Evolutionary conservation across 2,797 vertebrate species (phyloP), one percentile per base, ranked within the genome.

Genomic region (Tragelaphus oryx): DNA sequence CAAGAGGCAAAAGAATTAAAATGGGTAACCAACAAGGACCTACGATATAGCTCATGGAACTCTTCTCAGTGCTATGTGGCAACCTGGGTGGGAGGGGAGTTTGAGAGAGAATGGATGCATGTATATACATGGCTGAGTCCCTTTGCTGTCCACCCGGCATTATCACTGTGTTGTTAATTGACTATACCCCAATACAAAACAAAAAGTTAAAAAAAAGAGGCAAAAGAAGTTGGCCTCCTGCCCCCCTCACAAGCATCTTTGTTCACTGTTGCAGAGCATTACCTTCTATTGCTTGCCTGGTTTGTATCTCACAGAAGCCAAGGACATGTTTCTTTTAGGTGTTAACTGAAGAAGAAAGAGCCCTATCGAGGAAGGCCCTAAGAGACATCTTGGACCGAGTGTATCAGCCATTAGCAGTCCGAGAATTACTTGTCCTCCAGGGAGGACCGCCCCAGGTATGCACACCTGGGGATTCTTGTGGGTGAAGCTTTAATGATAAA

Each of bases 341-440:
- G 0, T 95, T 99, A 96, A 98, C 98, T 0, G 97, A 98, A 95
- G 99, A 98, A 0, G 99, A 99, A 96, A 96, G 98, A 75, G 94
- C 57, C 1, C 83, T 14, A 3, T 99, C 99, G 93, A 98, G 93
- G 89, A 97, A 98, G n/a, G 95, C 98, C 22, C 98, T 99, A 54
- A 98, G 82, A 96, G 96, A 96, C 30, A 95, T 99, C 82, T 95
- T 99, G 89, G 98, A 99, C 97, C 99, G 98, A 62, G 99, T 99
- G 2, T 99, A 99, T 98, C 99, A 99, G 91, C 99, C 99, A 0
- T 98, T 99, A 22, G 98, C 99, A 0, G 98, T 99, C 97, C 99
- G 98, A 98, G 99, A 99, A 97, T 98, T 99, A 87, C 98, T 99
- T 9, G 33, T 99, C 59, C 99, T 99, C 84, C 99, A 99, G 97